phyloP scores from a whole-genome alignment of 1,140 invertebrate genomes.

The Varroa destructor region DNA sequence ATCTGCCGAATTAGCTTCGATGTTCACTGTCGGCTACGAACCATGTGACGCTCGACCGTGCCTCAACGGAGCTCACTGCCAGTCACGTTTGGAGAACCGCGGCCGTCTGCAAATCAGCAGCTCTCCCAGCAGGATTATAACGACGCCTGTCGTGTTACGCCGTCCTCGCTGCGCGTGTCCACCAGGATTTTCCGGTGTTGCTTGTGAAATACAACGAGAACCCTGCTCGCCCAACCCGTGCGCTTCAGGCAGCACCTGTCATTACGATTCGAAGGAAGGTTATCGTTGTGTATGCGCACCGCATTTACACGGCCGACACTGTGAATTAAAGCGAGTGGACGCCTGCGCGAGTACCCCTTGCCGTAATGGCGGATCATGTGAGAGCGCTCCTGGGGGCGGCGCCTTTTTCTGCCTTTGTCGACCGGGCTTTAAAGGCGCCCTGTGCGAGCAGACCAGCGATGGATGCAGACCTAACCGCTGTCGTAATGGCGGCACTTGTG shows the following conservation, averaged over 20 bases:
- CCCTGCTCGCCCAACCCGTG: conserved; percentile 83
- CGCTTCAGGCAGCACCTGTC: conserved; percentile 61
- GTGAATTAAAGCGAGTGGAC: conserved; percentile 65
- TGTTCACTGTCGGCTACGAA: conserved; percentile 37
- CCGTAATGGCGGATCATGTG: conserved; percentile 72
- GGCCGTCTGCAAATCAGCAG: conserved; percentile 51
- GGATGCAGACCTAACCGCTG: conserved; percentile 80
- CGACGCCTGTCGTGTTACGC: conserved; percentile 59
- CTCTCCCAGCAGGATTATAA: conserved; percentile 61
- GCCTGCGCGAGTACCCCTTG: conserved; percentile 69
- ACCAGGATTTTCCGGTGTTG: conserved; percentile 58
- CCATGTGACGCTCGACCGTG: conserved; percentile 39
- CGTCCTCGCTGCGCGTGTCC: conserved; percentile 64
- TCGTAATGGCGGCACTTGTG: conserved; percentile 64
- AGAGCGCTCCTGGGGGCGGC: conserved; percentile 64
- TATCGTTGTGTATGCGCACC: conserved; percentile 66
- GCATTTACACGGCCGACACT: conserved; percentile 62
- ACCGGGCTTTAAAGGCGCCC: conserved; percentile 69
- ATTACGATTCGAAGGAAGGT: conserved; percentile 56
- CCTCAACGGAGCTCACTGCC: conserved; percentile 48
- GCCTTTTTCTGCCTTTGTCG: conserved; percentile 79
- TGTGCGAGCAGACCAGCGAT: conserved; percentile 69
- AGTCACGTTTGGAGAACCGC: conserved; percentile 53
- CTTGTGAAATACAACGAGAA: conserved; percentile 69
- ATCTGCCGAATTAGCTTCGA: neutral